These are phyloP conservation scores for Chelon auratus DNA, from an alignment of 2,797 vertebrate species.

Conservation along the genomic window DNA sequence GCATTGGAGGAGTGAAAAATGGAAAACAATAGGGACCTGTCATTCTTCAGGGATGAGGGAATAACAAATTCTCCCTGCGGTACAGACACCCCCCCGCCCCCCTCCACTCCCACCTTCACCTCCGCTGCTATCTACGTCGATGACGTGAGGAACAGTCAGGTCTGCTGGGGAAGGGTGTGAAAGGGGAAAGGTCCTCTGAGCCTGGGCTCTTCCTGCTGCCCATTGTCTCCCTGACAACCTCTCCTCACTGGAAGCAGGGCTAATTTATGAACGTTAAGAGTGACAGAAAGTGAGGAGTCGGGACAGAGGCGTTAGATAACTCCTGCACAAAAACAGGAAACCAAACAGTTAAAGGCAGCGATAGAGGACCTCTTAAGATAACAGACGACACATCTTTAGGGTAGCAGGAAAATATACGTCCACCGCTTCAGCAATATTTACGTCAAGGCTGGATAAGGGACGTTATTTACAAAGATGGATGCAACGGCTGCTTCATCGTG, in stretches of 20 bases:
- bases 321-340: conserved; percentile 80
- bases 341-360: conserved; percentile 25
- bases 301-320: conserved; percentile 52
- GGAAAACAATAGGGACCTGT: conserved; percentile 84
- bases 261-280: conserved; percentile 77
- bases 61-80: conserved; percentile 80
- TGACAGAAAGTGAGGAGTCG: conserved; percentile 61
- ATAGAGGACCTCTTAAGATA: conserved; percentile 62
- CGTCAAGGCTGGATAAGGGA: conserved; percentile 17
- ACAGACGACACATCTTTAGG: conserved; percentile 22
- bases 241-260: conserved; percentile 69
- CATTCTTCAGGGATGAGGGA: conserved; percentile 76
- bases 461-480: conserved; percentile 1
- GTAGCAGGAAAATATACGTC: conserved; percentile 37
- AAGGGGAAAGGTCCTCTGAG: conserved; percentile 77
- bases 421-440: conserved; percentile 8
- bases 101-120: conserved; percentile 32
- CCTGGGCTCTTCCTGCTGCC: conserved; percentile 78
- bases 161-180: conserved; percentile 70
- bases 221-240: conserved; percentile 82
- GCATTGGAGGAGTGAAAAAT: conserved; percentile 72
- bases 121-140: conserved; percentile 48
- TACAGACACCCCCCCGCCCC: conserved; percentile 52
- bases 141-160: conserved; percentile 75
- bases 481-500: conserved; percentile 9